Conservation (phyloP, 2,113 vertebrate genomes). For the Diphyllodes magnificus region DNA sequence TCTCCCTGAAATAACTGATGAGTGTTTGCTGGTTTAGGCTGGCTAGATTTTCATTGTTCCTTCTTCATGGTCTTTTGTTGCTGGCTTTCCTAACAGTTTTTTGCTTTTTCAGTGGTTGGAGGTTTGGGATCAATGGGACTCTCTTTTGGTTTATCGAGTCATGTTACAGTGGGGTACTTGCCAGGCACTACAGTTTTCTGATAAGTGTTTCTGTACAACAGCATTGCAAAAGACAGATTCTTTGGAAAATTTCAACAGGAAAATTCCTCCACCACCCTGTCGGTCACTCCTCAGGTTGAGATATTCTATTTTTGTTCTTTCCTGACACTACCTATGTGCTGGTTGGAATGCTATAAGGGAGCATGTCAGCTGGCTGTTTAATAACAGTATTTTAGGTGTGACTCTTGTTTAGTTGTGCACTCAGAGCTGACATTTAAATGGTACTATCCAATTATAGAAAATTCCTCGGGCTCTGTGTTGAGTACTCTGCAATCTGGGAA, state of each 20-base stretch:
- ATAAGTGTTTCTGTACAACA: constrained; percentile 38
- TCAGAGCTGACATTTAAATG: background rate
- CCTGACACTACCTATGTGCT: background rate
- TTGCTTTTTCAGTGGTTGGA: constrained; percentile 27
- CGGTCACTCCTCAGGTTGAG: background rate
- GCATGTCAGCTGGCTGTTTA: background rate
- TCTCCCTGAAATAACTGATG: background rate
- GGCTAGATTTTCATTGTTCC: background rate
- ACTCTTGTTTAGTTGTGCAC: background rate
- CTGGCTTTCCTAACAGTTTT: background rate
- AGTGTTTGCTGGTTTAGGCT: background rate
- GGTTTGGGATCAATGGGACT: background rate
- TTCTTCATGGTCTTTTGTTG: background rate
- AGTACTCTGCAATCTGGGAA: background rate
- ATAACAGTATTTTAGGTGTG: background rate
- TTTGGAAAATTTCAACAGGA: constrained; percentile 31
- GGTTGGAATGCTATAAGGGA: background rate
- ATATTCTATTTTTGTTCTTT: constrained; percentile 10
- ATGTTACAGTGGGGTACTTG: constrained; percentile 48
- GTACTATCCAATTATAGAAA: background rate
- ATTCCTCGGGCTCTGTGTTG: background rate
- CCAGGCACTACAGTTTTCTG: constrained; percentile 57
- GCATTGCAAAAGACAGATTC: constrained; percentile 46
- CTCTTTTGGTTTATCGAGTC: background rate
- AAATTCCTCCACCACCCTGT: background rate